Conservation (phyloP, 2,113 vertebrate species). For the Forbesichthys papilliferus region DNA sequence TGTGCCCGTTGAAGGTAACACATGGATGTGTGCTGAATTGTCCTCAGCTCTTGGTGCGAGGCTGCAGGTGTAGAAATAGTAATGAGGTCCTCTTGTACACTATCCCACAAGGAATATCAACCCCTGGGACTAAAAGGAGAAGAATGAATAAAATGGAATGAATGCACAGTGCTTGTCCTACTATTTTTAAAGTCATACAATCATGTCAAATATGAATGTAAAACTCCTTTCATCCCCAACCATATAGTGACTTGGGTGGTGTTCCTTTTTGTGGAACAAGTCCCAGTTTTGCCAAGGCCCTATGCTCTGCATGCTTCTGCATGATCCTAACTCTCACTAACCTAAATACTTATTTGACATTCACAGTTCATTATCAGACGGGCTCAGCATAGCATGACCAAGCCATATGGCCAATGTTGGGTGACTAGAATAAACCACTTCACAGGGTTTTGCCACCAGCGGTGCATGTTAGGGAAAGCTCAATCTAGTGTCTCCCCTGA, state of each 20-base stretch:
- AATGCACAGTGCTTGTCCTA: background rate
- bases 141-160: background rate
- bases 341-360: background rate
- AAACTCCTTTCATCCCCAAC: background rate
- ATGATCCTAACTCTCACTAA: background rate
- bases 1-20: too few species aligned
- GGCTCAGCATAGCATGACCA: background rate
- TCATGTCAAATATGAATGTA: background rate
- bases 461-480: background rate
- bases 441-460: slow-evolving; percentile 4
- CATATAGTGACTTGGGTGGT: background rate
- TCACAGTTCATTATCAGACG: background rate
- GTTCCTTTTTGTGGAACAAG: background rate
- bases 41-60: background rate
- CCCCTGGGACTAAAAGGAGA: background rate
- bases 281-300: background rate
- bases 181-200: background rate
- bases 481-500: too few species aligned
- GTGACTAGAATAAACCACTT: background rate
- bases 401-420: background rate
- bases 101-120: background rate
- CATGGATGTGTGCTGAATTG: too few species aligned
- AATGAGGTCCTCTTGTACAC: background rate
- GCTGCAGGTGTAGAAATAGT: background rate
- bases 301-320: background rate